Evolutionary conservation across 2,888 invertebrate genomes (phyloP), one percentile per base, ranked within the genome.

Genomic region (Andrena praecox): DNA sequence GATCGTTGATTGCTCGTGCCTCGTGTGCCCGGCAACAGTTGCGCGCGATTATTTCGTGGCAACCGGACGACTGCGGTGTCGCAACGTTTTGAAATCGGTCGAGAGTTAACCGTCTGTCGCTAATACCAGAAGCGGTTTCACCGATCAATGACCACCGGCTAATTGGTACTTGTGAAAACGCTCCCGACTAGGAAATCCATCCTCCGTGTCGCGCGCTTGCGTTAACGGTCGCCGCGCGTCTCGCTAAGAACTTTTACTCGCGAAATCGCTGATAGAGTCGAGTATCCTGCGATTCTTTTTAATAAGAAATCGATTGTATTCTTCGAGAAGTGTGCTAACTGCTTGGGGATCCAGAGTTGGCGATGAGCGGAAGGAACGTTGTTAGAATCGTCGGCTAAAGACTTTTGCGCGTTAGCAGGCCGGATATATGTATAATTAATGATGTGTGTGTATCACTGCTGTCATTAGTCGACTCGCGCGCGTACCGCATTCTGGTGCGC

Each of bases 141-240:
- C 88, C 87, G 87, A 91, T 91, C 90, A 86, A 90, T 89, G 85
- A 87, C 79, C 90, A 87, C 71, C 81, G 85, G 85, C 89, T 91
- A 91, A 91, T 91, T 91, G 90, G 90, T 87, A 83, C 88, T 90
- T 86, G 90, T 89, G 91, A 89, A 90, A 91, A 91, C 87, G 86
- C 10, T 84, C 62, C 69, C 69, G 82, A 33, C 20, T 77, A 83
- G 85, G 80, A 85, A 83, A 86, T 78, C 75, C 76, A 86, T 78
- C 75, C 76, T 29, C 31, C 75, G 75, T 12, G 56, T 67, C 56
- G 63, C 24, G 76, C 73, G 56, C 72, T 74, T 80, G 69, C 74
- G 63, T 68, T 60, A 70, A 42, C 35, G 59, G 42, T 16, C 54
- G 64, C 50, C 81, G 59, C 42, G 59, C 48, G 72, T 63, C 59